These are phyloP conservation scores for Alauda arvensis DNA, from an alignment of 2,797 vertebrate genomes.

Conservation along the genomic window DNA sequence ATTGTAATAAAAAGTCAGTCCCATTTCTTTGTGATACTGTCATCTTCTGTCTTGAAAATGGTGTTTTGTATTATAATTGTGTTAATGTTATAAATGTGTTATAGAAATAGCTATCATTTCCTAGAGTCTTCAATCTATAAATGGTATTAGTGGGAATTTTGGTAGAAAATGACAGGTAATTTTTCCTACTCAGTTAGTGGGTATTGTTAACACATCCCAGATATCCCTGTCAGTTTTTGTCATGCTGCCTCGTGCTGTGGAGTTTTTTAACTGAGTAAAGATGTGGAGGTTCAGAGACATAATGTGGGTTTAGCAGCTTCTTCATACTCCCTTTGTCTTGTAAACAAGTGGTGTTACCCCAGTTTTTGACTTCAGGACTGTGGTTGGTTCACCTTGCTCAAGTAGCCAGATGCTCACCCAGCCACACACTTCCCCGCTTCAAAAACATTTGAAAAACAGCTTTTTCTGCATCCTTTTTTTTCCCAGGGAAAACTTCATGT, in stretches of 20 bases:
- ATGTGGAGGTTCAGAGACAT: background rate
- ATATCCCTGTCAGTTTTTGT: background rate
- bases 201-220: background rate
- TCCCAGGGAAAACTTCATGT: background rate
- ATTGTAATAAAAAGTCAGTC: background rate
- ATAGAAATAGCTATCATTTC: background rate
- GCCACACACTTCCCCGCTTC: background rate
- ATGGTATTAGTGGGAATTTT: background rate
- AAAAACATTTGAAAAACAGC: background rate
- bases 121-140: background rate
- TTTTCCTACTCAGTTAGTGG: background rate
- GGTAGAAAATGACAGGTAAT: background rate
- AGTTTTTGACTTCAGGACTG: background rate
- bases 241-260: background rate
- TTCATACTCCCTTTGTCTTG: background rate
- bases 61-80: background rate
- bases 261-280: background rate
- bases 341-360: background rate
- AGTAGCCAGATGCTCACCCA: background rate
- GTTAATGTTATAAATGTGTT: background rate
- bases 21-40: background rate
- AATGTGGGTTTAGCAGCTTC: background rate
- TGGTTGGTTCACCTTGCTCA: background rate
- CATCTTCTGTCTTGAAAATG: rapidly evolving
- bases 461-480: background rate